Evolutionary conservation across 2,888 invertebrate species (phyloP), one percentile per base, ranked within the genome.

Genomic region (Amphipyra berbera): DNA sequence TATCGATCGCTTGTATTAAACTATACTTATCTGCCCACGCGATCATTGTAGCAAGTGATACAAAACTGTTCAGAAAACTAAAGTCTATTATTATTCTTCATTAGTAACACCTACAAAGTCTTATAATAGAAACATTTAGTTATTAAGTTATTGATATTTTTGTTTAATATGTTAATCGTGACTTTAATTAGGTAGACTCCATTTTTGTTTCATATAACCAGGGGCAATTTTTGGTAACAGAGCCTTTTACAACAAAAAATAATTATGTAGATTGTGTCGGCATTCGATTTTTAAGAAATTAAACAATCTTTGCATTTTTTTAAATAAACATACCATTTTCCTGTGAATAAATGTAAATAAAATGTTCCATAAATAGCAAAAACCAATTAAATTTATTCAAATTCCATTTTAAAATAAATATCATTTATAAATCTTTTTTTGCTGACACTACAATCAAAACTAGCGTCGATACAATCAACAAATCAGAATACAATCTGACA

Each of bases 401-500:
- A 1, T 21, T 21, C 5, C 6, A 6, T 8, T 40, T 40, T 42
- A 15, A 7, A 13, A 60, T n/a, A 38, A 9, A 55, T 47, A 48
- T 14, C 0, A 27, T 27, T n/a, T 9, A 7, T 0, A 9, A 21
- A 12, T 0, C 0, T 56, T 70, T 63, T 78, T 81, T 62, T 84
- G 73, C 81, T 69, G 62, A 84, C 89, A 60, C 58, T 91, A 83
- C 85, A 56, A 64, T 69, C 62, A 67, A 78, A 82, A 76, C 78
- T 83, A 69, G 61, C 77, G 80, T 78, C 79, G 77, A 78, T 82
- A 88, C 88, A 87, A 88, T 88, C 88, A 88, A 83, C 85, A 84
- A 90, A 89, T 89, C 87, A 83, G 86, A 88, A 88, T 87, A 89
- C 87, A 89, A 88, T 85, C 90, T 87, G 85, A 92, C 93, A 92